phyloP scores from a whole-genome alignment of 2,113 vertebrate species.

The Hypanus sabinus region DNA sequence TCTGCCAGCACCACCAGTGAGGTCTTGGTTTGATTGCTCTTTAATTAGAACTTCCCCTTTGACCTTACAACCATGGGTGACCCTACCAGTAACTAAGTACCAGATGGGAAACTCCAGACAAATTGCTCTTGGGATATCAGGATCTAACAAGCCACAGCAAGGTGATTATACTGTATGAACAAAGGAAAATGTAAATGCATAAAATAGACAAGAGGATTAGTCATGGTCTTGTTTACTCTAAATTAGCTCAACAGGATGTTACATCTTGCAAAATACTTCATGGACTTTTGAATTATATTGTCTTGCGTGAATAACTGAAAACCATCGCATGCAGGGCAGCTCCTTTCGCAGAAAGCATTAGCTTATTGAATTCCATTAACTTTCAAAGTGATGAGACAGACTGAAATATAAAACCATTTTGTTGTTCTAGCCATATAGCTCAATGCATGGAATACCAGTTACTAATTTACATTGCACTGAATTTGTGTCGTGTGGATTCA shows the following conservation, averaged over 20 bases:
- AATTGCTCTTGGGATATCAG: no score
- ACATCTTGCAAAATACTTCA: no score
- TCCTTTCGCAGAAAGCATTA: not conserved
- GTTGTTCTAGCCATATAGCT: not conserved
- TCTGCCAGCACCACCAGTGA: no score
- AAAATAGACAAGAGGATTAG: not conserved
- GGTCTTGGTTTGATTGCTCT: no score
- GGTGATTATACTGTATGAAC: not conserved
- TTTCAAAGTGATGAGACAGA: conserved; percentile 5
- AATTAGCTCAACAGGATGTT: not conserved
- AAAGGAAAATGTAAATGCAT: not conserved
- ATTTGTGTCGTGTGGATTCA: conserved; percentile 7
- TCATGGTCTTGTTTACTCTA: not conserved
- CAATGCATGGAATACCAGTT: not conserved
- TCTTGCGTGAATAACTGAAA: not conserved
- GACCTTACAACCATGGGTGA: no score
- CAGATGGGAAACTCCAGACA: no score
- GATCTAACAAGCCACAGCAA: no score
- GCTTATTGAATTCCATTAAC: not conserved
- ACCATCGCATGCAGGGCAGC: not conserved
- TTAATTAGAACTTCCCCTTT: no score
- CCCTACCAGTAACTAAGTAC: no score
- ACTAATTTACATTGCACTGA: conserved; percentile 18
- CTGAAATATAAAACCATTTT: not conserved
- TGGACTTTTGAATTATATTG: not conserved